These are phyloP conservation scores for Eunapius fragilis DNA, from an alignment of 37 sponge, comb jelly and placozoan species.

Conservation along the genomic window DNA sequence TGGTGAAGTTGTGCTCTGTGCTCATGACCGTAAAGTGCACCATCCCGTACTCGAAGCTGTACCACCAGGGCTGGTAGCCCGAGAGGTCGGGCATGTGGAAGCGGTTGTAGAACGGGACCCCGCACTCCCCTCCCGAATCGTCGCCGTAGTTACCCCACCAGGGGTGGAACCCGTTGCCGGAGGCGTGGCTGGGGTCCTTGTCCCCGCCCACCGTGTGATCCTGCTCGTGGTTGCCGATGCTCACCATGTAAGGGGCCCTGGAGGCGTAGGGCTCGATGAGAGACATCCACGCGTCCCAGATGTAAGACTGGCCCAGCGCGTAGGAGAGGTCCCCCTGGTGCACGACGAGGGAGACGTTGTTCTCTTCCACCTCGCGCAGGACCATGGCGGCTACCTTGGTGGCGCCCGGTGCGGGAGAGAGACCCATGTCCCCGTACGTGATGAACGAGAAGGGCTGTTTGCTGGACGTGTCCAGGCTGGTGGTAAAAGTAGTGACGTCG, in stretches of 20 bases:
- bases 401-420: conserved; percentile 19
- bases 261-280: conserved; percentile 40
- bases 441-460: conserved; percentile 26
- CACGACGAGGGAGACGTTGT: conserved; percentile 26
- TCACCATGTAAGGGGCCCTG: conserved; percentile 29
- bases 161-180: conserved; percentile 63
- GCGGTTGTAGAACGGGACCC: conserved; percentile 55
- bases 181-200: conserved; percentile 51
- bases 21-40: conserved; percentile 61
- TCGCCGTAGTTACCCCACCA: conserved; percentile 68
- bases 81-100: conserved; percentile 60
- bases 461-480: background rate
- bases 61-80: conserved; percentile 74
- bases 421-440: conserved; percentile 61
- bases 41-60: conserved; percentile 73
- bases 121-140: conserved; percentile 77
- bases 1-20: conserved; percentile 72
- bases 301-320: conserved; percentile 47
- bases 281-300: conserved; percentile 62
- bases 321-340: conserved; percentile 68
- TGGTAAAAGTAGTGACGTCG: conserved; percentile 21
- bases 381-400: conserved; percentile 9
- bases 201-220: conserved; percentile 14
- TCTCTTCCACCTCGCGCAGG: conserved; percentile 8
- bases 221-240: conserved; percentile 46